phyloP scores from a whole-genome alignment of 2,888 invertebrate species.

The Eilema caniola region DNA sequence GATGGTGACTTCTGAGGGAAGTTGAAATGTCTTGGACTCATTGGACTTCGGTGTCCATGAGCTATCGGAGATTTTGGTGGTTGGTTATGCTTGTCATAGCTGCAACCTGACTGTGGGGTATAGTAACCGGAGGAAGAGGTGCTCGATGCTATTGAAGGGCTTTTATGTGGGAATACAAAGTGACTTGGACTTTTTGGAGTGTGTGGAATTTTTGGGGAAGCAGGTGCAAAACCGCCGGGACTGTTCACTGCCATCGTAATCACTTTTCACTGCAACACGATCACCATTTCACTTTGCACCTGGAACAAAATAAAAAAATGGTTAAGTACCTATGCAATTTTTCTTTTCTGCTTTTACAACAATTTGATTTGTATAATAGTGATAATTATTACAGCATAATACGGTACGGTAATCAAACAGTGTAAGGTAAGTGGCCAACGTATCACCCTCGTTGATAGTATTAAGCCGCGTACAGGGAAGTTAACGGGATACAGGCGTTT shows the following conservation, averaged over 20 bases:
- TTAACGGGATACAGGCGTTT: too few relatives aligned
- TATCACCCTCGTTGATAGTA: too few relatives aligned
- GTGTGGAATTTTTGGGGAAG: conserved; percentile 83
- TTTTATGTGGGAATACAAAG: conserved; percentile 84
- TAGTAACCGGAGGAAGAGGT: conserved; percentile 86
- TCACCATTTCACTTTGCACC: conserved; percentile 68
- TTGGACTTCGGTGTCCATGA: conserved; percentile 87
- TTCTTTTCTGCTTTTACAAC: neutral
- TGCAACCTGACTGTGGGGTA: conserved; percentile 85
- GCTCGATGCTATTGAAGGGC: conserved; percentile 84
- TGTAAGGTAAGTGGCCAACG: too few relatives aligned
- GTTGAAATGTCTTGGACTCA: conserved; percentile 87
- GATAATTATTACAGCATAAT: too few relatives aligned
- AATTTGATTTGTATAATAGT: too few relatives aligned
- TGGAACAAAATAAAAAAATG: conserved; percentile 63
- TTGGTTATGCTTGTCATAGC: conserved; percentile 79
- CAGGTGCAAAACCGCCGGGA: conserved; percentile 85
- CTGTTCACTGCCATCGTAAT: conserved; percentile 87
- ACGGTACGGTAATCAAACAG: too few relatives aligned
- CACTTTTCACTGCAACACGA: conserved; percentile 49
- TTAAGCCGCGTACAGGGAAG: too few relatives aligned
- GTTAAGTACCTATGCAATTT: neutral
- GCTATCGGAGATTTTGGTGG: conserved; percentile 84
- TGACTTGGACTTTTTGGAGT: conserved; percentile 87
- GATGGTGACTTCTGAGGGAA: conserved; percentile 83